Evolutionary conservation across 2,888 invertebrate genomes (phyloP).

Genomic region (Pollenia angustigena): DNA sequence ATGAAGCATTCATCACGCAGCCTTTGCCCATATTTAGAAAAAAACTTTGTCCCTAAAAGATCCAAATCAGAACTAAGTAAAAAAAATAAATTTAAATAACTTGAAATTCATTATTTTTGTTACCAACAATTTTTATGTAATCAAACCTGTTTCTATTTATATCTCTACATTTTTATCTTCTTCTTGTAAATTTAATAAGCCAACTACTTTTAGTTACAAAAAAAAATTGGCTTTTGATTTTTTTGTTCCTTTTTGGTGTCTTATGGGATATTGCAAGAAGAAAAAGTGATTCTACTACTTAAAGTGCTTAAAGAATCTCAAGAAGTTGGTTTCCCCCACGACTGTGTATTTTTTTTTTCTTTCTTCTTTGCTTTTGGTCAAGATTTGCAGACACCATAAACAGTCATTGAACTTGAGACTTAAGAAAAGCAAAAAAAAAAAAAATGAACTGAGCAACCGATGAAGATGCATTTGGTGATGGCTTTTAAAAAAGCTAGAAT

Average conservation of each 20-base stretch:
- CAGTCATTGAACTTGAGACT: conserved; percentile 58
- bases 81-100: neutral
- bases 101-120: neutral
- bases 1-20: no score
- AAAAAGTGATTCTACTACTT: conserved; percentile 54
- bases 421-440: conserved; percentile 8
- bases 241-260: conserved; percentile 13
- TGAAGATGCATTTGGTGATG: conserved; percentile 48
- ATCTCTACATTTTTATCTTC: neutral
- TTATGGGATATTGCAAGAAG: conserved; percentile 11
- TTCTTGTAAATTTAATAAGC: conserved; percentile 47
- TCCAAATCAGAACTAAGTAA: no score
- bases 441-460: neutral
- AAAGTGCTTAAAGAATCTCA: conserved; percentile 41
- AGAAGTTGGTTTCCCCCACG: conserved; percentile 4
- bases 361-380: neutral
- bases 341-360: neutral
- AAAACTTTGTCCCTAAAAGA: no score
- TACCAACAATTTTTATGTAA: conserved; percentile 5
- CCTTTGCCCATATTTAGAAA: no score
- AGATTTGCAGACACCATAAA: conserved; percentile 42
- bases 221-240: conserved; percentile 18
- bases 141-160: conserved; percentile 8
- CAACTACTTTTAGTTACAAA: conserved; percentile 33
- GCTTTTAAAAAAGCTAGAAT: conserved; percentile 26